Evolutionary conservation across 2,888 invertebrate species (phyloP).

Genomic region (Lepeophtheirus nordmannii): DNA sequence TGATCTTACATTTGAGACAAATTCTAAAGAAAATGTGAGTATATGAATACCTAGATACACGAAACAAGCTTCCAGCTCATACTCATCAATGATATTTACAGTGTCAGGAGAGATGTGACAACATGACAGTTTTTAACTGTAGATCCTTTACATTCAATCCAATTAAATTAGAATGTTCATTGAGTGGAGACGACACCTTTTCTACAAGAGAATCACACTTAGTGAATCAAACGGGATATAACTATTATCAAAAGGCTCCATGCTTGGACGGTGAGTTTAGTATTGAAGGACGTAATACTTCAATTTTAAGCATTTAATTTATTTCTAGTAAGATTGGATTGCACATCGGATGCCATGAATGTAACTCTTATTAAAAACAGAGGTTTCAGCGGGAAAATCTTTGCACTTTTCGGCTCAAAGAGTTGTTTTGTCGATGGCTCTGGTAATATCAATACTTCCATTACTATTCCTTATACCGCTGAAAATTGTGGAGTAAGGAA

Average conservation of each 20-base stretch:
- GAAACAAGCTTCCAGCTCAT: neutral
- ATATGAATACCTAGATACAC: no score
- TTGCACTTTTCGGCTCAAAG: conserved; percentile 30
- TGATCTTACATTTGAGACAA: conserved; percentile 25
- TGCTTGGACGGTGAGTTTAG: conserved; percentile 31
- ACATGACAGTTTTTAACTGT: conserved; percentile 32
- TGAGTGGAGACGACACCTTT: conserved; percentile 31
- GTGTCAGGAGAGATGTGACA: conserved; percentile 33
- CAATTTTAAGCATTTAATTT: neutral
- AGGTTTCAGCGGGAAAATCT: conserved; percentile 31
- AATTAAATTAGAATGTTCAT: conserved; percentile 29
- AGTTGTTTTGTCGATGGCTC: conserved; percentile 30
- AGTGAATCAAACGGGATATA: conserved; percentile 28
- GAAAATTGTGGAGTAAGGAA: conserved; percentile 26
- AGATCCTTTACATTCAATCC: conserved; percentile 32
- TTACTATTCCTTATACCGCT: conserved; percentile 24
- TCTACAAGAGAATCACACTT: conserved; percentile 29
- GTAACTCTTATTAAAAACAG: conserved; percentile 30
- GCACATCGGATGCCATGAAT: conserved; percentile 31
- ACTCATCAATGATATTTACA: conserved; percentile 26
- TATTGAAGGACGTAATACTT: neutral
- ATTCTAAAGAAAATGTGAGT: neutral
- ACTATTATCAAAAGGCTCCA: conserved; percentile 30
- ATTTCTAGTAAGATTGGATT: conserved; percentile 30
- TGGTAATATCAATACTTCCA: conserved; percentile 28